phyloP scores from a whole-genome alignment of 2,113 vertebrate species.

The Nesoenas mayeri region DNA sequence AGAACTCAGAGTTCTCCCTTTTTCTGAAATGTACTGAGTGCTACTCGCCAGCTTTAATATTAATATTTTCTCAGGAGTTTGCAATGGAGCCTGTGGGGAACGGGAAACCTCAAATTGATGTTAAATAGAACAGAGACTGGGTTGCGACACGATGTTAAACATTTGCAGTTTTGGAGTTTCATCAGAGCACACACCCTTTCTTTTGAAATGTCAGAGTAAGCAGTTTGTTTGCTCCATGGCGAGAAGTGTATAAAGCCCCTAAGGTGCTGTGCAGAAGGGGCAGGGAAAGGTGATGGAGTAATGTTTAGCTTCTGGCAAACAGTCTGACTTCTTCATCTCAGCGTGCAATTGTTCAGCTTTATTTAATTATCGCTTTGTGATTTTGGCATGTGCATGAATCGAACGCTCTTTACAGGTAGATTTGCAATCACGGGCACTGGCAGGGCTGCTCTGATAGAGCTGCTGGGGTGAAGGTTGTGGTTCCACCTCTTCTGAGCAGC shows the following conservation, averaged over 20 bases:
- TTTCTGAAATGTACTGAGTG: not conserved
- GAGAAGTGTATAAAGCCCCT: accelerated
- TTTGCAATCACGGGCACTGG: not conserved
- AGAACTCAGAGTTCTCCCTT: not conserved
- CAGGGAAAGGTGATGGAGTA: not conserved
- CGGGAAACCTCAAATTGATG: not conserved
- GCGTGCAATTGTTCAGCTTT: not conserved
- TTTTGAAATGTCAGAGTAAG: not conserved
- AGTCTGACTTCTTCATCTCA: not conserved
- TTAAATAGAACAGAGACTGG: not conserved
- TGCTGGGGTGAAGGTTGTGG: not conserved
- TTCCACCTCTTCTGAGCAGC: not conserved
- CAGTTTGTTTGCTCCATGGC: not conserved
- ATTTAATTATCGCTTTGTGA: not conserved
- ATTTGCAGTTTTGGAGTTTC: not conserved
- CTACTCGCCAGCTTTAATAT: not conserved
- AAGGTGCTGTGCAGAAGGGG: not conserved
- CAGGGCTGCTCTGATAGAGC: not conserved
- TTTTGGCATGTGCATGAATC: not conserved
- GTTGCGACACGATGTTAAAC: not conserved
- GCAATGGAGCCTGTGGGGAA: not conserved
- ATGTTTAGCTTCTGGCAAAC: not conserved
- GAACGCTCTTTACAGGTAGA: accelerated
- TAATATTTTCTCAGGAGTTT: not conserved
- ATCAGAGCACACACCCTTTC: not conserved